A percentile compares a stretch with the other conserved stretches of the same genome.
phyloP scores from a whole-genome alignment of 92 coral and sea anemone species.

The Porites lobata region DNA sequence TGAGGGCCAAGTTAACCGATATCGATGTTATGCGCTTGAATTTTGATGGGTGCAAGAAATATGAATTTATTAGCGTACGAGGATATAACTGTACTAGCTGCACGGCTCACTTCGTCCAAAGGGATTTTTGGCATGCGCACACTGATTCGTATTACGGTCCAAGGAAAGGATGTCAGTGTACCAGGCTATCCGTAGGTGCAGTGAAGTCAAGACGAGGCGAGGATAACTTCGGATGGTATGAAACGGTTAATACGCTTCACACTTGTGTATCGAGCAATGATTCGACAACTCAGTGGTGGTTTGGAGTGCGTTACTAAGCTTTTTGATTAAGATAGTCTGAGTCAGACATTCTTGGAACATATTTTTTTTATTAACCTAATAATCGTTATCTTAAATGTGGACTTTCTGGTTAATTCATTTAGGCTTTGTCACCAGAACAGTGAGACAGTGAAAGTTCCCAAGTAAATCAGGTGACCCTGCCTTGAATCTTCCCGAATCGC shows the following conservation, averaged over 20 bases:
- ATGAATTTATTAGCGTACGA: slow-evolving; percentile 45
- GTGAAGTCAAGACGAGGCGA: not conserved
- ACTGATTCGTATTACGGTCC: slow-evolving; percentile 24
- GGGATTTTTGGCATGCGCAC: not conserved
- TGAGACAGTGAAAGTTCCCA: no score
- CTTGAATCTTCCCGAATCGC: no score
- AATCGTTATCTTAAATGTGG: not conserved
- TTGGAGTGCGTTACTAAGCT: slow-evolving; percentile 16
- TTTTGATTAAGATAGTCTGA: no score
- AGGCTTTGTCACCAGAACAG: no score
- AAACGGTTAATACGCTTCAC: slow-evolving; percentile 11
- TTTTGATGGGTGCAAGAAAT: slow-evolving; percentile 20
- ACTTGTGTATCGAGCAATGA: slow-evolving; percentile 22
- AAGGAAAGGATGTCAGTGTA: not conserved
- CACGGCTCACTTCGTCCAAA: slow-evolving; percentile 37
- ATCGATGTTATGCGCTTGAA: slow-evolving; percentile 32
- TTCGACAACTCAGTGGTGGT: slow-evolving; percentile 68
- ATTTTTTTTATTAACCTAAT: no score
- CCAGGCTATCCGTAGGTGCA: not conserved
- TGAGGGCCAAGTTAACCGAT: slow-evolving; percentile 39
- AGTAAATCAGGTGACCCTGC: no score
- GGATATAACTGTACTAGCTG: slow-evolving; percentile 27
- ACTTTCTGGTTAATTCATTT: not conserved
- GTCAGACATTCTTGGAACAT: no score
- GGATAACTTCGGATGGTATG: slow-evolving; percentile 45